Evolutionary conservation across 2,797 vertebrate species (phyloP).

Genomic region (Lagorchestes hirsutus): DNA sequence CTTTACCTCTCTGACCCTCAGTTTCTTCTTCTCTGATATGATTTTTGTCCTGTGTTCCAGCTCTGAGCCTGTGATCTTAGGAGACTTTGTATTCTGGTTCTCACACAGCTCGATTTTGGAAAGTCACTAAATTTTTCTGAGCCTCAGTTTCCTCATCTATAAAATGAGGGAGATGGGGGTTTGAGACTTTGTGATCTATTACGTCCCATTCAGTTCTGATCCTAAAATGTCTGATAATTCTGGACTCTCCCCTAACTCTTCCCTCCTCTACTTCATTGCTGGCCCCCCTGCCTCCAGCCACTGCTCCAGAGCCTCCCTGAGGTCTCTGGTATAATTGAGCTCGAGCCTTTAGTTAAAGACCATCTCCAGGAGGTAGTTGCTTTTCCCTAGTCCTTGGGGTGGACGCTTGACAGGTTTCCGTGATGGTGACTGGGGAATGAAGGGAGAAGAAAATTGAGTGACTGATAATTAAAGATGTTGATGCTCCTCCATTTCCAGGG

Average conservation of each 20-base stretch:
- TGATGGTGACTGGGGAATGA: slow-evolving; percentile 45
- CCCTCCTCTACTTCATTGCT: background rate
- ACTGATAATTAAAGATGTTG: slow-evolving; percentile 67
- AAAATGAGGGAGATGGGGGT: background rate
- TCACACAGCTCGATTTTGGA: background rate
- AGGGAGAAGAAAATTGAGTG: slow-evolving; percentile 37
- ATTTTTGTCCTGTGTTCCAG: background rate
- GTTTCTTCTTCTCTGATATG: background rate
- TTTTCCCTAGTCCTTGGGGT: slow-evolving; percentile 67
- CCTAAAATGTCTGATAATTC: background rate
- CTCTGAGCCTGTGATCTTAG: background rate
- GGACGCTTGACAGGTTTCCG: slow-evolving; percentile 60
- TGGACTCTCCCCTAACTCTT: background rate
- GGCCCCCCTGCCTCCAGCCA: slow-evolving; percentile 65
- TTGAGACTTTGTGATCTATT: background rate
- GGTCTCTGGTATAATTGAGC: slow-evolving; percentile 71
- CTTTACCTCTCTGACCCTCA: background rate
- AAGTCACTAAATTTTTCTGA: background rate
- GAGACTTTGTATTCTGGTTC: background rate
- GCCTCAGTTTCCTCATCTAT: slow-evolving; percentile 52
- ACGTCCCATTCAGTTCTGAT: background rate
- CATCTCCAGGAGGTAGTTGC: slow-evolving; percentile 72
- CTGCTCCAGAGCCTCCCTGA: slow-evolving; percentile 56
- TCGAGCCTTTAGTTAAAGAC: slow-evolving; percentile 79
- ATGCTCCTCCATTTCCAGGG: background rate